Percentiles rank a stretch among this genome's conserved stretches.
Evolutionary conservation across 2,113 vertebrate genomes (phyloP).

Genomic region (Corythoichthys intestinalis): DNA sequence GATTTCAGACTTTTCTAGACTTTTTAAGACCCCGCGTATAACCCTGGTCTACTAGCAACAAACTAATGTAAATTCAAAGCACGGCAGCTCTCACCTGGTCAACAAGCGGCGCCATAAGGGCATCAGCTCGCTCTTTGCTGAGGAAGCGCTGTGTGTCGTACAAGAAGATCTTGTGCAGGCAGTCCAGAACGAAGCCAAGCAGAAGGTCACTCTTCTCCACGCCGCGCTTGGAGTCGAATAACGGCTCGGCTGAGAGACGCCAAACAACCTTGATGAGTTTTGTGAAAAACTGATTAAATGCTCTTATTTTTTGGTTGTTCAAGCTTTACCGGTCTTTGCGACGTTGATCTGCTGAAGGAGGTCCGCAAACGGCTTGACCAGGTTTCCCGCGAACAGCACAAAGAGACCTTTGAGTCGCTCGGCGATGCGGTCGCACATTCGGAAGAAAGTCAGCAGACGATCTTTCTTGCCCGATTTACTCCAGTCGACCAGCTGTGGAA

Average conservation of each 20-base stretch:
- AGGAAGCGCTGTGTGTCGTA: slow-evolving; percentile 90
- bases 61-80: not conserved
- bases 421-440: slow-evolving; percentile 79
- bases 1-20: too few relatives aligned
- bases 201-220: slow-evolving; percentile 79
- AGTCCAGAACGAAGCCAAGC: slow-evolving; percentile 77
- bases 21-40: too few relatives aligned
- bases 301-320: too few relatives aligned
- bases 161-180: slow-evolving; percentile 89
- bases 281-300: not conserved
- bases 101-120: slow-evolving; percentile 83
- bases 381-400: slow-evolving; percentile 87
- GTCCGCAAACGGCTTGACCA: slow-evolving; percentile 86
- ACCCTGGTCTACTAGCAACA: too few relatives aligned
- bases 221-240: slow-evolving; percentile 75
- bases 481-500: slow-evolving; percentile 88
- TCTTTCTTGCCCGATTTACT: slow-evolving; percentile 80
- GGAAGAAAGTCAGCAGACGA: slow-evolving; percentile 85
- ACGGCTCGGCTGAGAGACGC: slow-evolving; percentile 68
- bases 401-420: slow-evolving; percentile 89
- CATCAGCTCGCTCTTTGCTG: slow-evolving; percentile 84
- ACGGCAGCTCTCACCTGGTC: slow-evolving; percentile 85
- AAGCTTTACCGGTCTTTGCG: slow-evolving; percentile 72
- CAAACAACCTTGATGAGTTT: not conserved
- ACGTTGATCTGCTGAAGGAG: slow-evolving; percentile 77